A percentile compares a stretch with the other conserved stretches of the same genome.
Evolutionary conservation across 2,888 invertebrate species (phyloP).

Genomic region (Drosophila meridiana): DNA sequence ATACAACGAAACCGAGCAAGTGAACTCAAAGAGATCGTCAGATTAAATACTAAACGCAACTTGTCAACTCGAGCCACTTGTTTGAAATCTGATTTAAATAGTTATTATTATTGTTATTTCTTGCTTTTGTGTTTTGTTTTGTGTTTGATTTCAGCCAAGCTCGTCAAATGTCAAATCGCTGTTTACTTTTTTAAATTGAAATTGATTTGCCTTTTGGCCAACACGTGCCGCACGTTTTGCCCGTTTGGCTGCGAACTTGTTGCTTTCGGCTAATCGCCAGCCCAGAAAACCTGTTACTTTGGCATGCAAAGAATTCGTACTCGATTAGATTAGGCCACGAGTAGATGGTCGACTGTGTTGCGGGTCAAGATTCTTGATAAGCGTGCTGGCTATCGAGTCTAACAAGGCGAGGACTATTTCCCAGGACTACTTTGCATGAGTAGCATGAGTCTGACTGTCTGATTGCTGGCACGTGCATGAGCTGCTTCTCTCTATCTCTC

Average conservation of each 20-base stretch:
- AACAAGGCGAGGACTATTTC: not conserved
- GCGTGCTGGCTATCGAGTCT: slow-evolving; percentile 7
- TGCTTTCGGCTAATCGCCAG: slow-evolving; percentile 41
- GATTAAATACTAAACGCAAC: slow-evolving; percentile 48
- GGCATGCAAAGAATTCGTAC: slow-evolving; percentile 66
- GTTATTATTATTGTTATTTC: not conserved
- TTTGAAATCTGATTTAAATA: slow-evolving; percentile 36
- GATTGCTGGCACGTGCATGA: slow-evolving; percentile 61
- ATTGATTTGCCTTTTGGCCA: slow-evolving; percentile 38
- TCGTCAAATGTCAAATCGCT: slow-evolving; percentile 2
- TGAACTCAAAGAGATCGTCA: slow-evolving; percentile 22
- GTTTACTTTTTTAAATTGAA: slow-evolving; percentile 1
- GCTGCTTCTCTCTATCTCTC: not conserved
- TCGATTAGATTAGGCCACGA: slow-evolving; percentile 66
- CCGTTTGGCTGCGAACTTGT: slow-evolving; percentile 52
- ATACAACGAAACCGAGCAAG: not conserved
- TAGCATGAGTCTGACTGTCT: slow-evolving; percentile 28
- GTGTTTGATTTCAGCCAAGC: not conserved
- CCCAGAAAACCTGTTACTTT: slow-evolving; percentile 14
- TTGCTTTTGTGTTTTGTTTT: not conserved
- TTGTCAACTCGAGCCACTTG: slow-evolving; percentile 40
- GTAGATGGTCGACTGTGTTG: slow-evolving; percentile 28
- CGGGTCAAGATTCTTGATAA: slow-evolving; percentile 53
- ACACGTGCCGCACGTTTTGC: slow-evolving; percentile 66
- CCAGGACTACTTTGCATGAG: slow-evolving; percentile 10